Evolutionary conservation across 1,140 invertebrate species (phyloP).

Genomic region (Drosophila micromelanica): DNA sequence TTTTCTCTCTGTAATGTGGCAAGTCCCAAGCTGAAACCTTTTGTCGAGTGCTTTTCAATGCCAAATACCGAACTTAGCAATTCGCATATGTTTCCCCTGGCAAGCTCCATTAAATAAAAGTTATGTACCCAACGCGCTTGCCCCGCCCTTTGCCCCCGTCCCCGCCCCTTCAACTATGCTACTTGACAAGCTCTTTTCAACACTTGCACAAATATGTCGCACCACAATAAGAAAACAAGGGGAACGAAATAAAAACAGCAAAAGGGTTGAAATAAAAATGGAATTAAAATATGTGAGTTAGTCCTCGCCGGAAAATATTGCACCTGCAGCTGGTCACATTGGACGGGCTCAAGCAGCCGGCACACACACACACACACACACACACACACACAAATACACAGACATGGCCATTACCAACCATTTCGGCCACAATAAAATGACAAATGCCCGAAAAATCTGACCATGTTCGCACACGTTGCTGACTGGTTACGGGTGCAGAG

Average conservation of each 20-base stretch:
- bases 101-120: constrained; percentile 71
- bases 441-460: constrained; percentile 77
- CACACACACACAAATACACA: constrained; percentile 9
- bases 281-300: constrained; percentile 75
- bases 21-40: constrained; percentile 42
- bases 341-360: constrained; percentile 13
- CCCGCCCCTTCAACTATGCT: neutral
- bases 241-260: constrained; percentile 20
- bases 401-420: constrained; percentile 63
- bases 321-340: constrained; percentile 64
- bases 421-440: constrained; percentile 79
- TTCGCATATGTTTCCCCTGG: constrained; percentile 55
- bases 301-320: constrained; percentile 60
- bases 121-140: constrained; percentile 43
- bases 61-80: constrained; percentile 50
- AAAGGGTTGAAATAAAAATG: constrained; percentile 75
- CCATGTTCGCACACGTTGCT: constrained; percentile 63
- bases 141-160: neutral
- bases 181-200: constrained; percentile 57
- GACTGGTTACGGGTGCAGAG: constrained; percentile 9
- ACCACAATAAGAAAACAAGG: constrained; percentile 16
- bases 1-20: constrained; percentile 20
- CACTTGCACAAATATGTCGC: constrained; percentile 64
- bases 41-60: constrained; percentile 66
- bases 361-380: constrained; percentile 17